A percentile compares a stretch with the other conserved stretches of the same genome.
Evolutionary conservation across 2,888 invertebrate species (phyloP).

Genomic region (Amblyjoppa fuscipennis): DNA sequence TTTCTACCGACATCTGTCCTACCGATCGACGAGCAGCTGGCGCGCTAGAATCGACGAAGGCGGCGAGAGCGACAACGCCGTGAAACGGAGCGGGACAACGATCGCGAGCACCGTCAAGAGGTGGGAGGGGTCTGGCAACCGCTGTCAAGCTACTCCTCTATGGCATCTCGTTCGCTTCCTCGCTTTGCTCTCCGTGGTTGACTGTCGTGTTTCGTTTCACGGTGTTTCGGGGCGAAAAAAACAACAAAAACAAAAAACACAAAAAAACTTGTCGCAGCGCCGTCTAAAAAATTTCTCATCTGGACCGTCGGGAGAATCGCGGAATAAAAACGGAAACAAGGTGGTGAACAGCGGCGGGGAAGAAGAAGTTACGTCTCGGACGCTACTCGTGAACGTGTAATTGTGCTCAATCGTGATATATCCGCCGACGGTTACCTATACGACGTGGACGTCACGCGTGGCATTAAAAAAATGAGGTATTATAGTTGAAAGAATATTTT

Average conservation of each 20-base stretch:
- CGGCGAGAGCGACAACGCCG: too few relatives aligned
- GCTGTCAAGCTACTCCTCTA: conserved; percentile 72
- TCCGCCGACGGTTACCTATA: conserved; percentile 38
- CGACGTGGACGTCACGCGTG: conserved; percentile 47
- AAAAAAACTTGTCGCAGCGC: background rate
- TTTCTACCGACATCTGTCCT: background rate
- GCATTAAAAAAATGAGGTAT: conserved; percentile 59
- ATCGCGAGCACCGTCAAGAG: background rate
- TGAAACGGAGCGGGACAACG: conserved; percentile 43
- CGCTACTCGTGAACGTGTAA: background rate
- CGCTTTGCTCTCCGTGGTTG: conserved; percentile 43
- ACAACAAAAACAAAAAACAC: too few relatives aligned
- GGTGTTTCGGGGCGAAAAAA: conserved; percentile 1
- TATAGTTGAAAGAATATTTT: background rate
- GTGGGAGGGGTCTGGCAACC: conserved; percentile 49
- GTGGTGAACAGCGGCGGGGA: background rate
- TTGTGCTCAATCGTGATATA: conserved; percentile 33
- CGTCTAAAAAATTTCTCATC: background rate
- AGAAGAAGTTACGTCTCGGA: background rate
- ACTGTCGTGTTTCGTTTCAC: conserved; percentile 14
- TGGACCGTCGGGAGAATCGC: background rate
- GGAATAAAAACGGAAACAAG: background rate
- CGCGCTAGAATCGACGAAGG: conserved; percentile 20
- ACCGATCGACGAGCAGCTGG: conserved; percentile 22
- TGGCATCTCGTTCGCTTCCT: conserved; percentile 69